Evolutionary conservation across 1,140 invertebrate species (phyloP).

Genomic region (Trichonephila clavata): DNA sequence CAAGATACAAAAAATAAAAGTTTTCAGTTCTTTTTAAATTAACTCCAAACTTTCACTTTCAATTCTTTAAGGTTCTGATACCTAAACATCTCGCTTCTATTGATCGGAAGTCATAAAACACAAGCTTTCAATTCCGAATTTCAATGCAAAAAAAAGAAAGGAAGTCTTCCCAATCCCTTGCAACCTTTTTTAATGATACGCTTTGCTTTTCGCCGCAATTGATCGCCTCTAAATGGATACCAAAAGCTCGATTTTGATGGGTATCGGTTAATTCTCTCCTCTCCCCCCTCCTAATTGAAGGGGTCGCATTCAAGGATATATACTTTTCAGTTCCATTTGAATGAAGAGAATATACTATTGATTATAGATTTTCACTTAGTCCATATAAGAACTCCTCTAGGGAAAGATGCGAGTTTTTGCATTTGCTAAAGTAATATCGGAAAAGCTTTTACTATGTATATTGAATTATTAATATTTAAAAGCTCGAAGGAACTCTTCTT

Average conservation of each 20-base stretch:
- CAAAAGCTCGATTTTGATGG: slow-evolving; percentile 49
- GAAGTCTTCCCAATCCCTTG: neutral
- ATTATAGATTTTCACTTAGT: slow-evolving; percentile 67
- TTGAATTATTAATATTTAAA: slow-evolving; percentile 66
- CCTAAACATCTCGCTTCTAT: neutral
- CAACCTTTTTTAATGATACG: slow-evolving; percentile 11
- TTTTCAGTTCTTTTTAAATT: neutral
- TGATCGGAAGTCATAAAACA: slow-evolving; percentile 1
- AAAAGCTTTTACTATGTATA: slow-evolving; percentile 60
- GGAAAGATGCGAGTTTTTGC: neutral
- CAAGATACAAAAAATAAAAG: neutral
- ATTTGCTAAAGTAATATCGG: slow-evolving; percentile 50
- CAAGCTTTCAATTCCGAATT: neutral
- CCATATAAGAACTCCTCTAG: slow-evolving; percentile 19
- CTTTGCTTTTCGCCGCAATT: slow-evolving; percentile 45
- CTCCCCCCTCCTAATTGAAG: slow-evolving; percentile 51
- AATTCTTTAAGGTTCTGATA: neutral
- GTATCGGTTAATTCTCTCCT: slow-evolving; percentile 53
- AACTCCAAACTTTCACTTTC: neutral
- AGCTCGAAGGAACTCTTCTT: neutral
- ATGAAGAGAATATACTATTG: slow-evolving; percentile 44
- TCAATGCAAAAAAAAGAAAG: neutral
- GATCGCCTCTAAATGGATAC: slow-evolving; percentile 30
- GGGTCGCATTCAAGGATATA: slow-evolving; percentile 8
- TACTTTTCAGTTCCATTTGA: slow-evolving; percentile 27